These are phyloP conservation scores for Cynopterus brachyotis DNA, from an alignment of 2,113 vertebrate genomes.

Conservation along the genomic window DNA sequence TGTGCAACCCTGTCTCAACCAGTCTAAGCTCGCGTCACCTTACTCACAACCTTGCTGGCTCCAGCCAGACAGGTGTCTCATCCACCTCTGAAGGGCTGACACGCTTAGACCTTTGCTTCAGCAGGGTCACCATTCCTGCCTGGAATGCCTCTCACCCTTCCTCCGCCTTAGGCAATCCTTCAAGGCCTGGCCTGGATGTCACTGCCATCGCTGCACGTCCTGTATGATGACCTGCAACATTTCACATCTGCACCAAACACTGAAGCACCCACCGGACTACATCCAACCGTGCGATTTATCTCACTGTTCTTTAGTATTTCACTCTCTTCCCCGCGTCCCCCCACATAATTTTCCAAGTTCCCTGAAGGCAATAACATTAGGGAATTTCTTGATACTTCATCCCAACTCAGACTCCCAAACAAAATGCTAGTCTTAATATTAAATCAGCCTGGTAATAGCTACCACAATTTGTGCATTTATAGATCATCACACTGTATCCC, in stretches of 20 bases:
- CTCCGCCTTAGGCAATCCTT: neutral
- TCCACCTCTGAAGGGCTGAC: neutral
- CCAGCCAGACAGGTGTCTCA: too few species aligned
- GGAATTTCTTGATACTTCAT: neutral
- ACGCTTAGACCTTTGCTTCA: neutral
- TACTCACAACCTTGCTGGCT: neutral
- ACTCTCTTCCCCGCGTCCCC: neutral
- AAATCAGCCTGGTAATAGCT: neutral
- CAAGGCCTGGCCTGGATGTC: neutral
- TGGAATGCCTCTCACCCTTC: neutral
- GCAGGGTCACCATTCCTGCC: neutral
- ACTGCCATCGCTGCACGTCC: neutral
- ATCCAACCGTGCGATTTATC: neutral
- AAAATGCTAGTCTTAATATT: neutral
- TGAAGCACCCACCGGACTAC: accelerated
- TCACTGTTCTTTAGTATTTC: neutral
- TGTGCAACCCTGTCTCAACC: neutral
- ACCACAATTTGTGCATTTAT: neutral
- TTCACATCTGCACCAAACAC: too few species aligned
- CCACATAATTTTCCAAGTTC: neutral
- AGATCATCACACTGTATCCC: neutral
- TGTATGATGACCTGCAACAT: neutral
- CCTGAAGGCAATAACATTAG: neutral
- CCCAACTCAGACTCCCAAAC: neutral
- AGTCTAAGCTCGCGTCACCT: neutral